Conservation (phyloP, 2,888 invertebrate species). For the Timandra comae region DNA sequence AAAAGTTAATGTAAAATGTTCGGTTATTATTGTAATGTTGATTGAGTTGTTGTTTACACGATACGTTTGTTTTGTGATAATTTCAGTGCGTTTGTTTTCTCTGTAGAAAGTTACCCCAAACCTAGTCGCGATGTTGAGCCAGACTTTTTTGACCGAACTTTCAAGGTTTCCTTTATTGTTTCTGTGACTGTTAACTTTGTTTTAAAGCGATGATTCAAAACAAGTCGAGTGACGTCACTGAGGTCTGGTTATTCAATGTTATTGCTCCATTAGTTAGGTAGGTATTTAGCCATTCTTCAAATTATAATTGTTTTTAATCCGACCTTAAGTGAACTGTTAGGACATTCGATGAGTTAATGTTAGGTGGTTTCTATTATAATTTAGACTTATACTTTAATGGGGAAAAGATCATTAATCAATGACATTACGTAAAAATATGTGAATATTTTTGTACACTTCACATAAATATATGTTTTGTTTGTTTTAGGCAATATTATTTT, state of each 20-base stretch:
- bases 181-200: constrained; percentile 25
- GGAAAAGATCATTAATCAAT: no score
- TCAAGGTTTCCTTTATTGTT: constrained; percentile 27
- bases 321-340: constrained; percentile 49
- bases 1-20: no score
- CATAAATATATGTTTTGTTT: no score
- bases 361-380: constrained; percentile 39
- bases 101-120: constrained; percentile 59
- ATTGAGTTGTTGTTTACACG: constrained; percentile 32
- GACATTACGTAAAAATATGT: neutral
- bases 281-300: constrained; percentile 71
- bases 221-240: constrained; percentile 39
- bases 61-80: constrained; percentile 36
- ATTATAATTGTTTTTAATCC: constrained; percentile 60
- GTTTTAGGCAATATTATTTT: no score
- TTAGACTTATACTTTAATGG: neutral
- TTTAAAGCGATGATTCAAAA: constrained; percentile 30
- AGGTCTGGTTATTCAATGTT: constrained; percentile 60
- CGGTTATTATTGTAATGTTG: no score
- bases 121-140: constrained; percentile 66
- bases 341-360: constrained; percentile 39
- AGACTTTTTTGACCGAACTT: constrained; percentile 49
- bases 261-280: constrained; percentile 74
- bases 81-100: constrained; percentile 46
- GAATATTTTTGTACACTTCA: neutral